Evolutionary conservation across 2,113 vertebrate genomes (phyloP).

Genomic region (Brevimyrus niger): DNA sequence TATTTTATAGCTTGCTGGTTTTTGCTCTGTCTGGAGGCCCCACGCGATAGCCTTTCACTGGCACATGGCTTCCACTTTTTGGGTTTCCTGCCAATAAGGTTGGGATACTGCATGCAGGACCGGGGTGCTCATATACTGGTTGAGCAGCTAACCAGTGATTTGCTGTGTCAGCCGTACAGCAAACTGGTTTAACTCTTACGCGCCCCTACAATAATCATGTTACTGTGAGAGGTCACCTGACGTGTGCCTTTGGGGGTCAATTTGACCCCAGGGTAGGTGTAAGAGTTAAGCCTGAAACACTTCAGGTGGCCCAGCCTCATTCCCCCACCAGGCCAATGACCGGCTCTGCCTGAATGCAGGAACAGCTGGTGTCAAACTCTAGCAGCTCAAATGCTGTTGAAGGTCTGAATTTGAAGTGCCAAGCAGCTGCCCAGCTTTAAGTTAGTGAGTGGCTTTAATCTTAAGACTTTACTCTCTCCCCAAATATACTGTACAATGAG

Average conservation of each 20-base stretch:
- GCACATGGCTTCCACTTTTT: background rate
- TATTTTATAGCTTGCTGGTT: background rate
- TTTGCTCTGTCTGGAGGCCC: background rate
- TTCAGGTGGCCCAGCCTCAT: background rate
- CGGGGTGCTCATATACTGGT: background rate
- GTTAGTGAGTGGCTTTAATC: background rate
- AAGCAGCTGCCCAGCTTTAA: background rate
- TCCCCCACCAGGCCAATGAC: background rate
- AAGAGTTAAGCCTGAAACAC: background rate
- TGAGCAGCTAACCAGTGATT: background rate
- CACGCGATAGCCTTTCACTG: background rate
- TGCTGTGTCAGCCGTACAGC: background rate
- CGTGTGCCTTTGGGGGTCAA: too few relatives aligned
- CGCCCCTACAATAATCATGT: too few relatives aligned
- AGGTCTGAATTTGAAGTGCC: background rate
- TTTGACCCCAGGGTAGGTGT: too few relatives aligned
- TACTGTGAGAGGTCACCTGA: too few relatives aligned
- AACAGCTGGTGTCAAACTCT: background rate
- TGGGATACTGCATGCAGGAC: too few relatives aligned
- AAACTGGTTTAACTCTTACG: background rate
- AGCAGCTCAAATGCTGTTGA: background rate
- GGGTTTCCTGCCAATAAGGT: background rate
- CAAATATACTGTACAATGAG: background rate
- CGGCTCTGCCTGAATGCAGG: background rate
- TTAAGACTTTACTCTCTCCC: background rate